A percentile compares a stretch with the other conserved stretches of the same genome.
Evolutionary conservation across 1,140 invertebrate genomes (phyloP).

Genomic region (Tetragnatha versicolor): DNA sequence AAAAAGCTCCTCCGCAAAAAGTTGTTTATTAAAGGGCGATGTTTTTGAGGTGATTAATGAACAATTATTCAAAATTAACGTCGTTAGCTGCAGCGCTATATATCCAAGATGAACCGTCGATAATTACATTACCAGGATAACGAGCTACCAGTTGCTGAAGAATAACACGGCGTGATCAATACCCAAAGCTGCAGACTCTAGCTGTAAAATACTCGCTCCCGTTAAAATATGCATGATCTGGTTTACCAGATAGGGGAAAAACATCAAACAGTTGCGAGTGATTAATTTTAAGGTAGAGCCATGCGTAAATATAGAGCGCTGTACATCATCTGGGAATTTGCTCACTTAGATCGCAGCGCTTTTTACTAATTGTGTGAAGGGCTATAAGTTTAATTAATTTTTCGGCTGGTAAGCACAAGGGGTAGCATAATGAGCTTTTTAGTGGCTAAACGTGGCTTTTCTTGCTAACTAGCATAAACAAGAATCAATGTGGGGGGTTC

Average conservation of each 20-base stretch:
- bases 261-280: constrained; percentile 12
- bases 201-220: constrained; percentile 29
- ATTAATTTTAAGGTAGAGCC: constrained; percentile 32
- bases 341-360: constrained; percentile 6
- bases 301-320: constrained; percentile 10
- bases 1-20: background rate
- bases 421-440: background rate
- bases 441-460: too few relatives aligned
- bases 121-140: constrained; percentile 49
- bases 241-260: background rate
- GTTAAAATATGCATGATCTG: constrained; percentile 39
- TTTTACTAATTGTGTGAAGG: constrained; percentile 5
- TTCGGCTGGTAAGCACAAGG: background rate
- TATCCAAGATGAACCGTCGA: background rate
- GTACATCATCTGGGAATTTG: constrained; percentile 3
- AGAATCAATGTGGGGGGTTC: too few relatives aligned
- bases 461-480: too few relatives aligned
- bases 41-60: constrained; percentile 48
- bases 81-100: constrained; percentile 18
- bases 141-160: constrained; percentile 15
- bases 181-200: background rate
- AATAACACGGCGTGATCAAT: constrained; percentile 40
- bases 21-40: constrained; percentile 13
- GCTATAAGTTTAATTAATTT: constrained; percentile 36
- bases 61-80: constrained; percentile 54